A percentile compares a stretch with the other conserved stretches of the same genome.
Evolutionary conservation across 1,140 invertebrate genomes (phyloP).

Genomic region (Ceratosolen solmsi): DNA sequence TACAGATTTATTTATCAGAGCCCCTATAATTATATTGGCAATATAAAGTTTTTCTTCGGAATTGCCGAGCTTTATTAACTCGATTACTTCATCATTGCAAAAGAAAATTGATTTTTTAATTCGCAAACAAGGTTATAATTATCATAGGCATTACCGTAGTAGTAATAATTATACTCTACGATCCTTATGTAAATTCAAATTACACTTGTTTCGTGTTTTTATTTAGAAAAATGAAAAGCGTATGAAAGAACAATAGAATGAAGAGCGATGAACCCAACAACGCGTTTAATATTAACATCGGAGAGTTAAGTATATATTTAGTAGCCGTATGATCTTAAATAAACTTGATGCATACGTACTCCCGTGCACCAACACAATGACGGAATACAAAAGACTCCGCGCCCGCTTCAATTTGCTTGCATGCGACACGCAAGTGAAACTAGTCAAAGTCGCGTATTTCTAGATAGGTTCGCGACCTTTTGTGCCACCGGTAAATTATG

Average conservation of each 20-base stretch:
- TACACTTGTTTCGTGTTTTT: not conserved
- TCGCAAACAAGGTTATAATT: too few relatives aligned
- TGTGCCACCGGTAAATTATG: conserved; percentile 37
- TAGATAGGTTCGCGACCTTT: not conserved
- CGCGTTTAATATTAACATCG: conserved; percentile 5
- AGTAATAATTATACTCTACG: too few relatives aligned
- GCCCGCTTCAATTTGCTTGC: conserved; percentile 9
- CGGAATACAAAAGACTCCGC: conserved; percentile 1
- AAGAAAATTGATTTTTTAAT: too few relatives aligned
- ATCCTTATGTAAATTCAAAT: too few relatives aligned
- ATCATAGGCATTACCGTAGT: too few relatives aligned
- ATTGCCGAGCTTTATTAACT: too few relatives aligned
- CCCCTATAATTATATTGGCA: too few relatives aligned
- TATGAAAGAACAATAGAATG: not conserved
- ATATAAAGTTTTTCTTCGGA: too few relatives aligned
- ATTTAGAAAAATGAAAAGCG: not conserved
- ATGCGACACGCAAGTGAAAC: conserved; percentile 46
- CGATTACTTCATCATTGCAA: too few relatives aligned
- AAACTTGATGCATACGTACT: not conserved
- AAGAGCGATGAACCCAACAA: not conserved
- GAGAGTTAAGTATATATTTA: not conserved
- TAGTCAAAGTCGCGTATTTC: conserved; percentile 21
- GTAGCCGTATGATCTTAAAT: conserved; percentile 30
- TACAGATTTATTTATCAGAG: too few relatives aligned
- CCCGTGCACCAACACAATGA: not conserved